These are phyloP conservation scores for Eudasyphora cyanicolor DNA, from an alignment of 2,888 invertebrate species.

Conservation along the genomic window DNA sequence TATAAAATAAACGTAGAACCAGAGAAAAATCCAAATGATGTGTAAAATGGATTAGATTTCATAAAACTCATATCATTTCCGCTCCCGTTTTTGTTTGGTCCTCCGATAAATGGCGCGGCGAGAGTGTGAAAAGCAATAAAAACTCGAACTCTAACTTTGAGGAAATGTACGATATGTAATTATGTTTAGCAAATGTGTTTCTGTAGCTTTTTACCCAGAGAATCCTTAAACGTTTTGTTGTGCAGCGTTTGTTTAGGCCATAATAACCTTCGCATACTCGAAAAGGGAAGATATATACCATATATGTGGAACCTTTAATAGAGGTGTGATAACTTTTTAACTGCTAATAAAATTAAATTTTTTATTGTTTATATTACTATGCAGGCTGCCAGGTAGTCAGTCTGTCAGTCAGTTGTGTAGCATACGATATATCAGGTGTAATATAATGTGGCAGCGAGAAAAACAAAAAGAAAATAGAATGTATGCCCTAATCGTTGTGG, in stretches of 20 bases:
- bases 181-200: neutral
- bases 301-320: neutral
- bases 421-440: neutral
- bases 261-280: neutral
- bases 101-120: slow-evolving; percentile 67
- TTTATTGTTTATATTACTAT: slow-evolving; percentile 1
- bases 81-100: slow-evolving; percentile 69
- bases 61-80: slow-evolving; percentile 31
- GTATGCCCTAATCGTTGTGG: neutral
- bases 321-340: slow-evolving; percentile 19
- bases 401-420: neutral
- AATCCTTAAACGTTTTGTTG: slow-evolving; percentile 7
- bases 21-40: slow-evolving; percentile 70
- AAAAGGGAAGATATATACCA: neutral
- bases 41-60: slow-evolving; percentile 70
- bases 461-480: neutral
- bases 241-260: neutral
- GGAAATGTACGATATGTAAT: slow-evolving; percentile 15
- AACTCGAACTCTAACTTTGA: slow-evolving; percentile 9
- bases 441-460: neutral
- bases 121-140: slow-evolving; percentile 34
- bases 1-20: neutral
- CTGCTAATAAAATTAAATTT: slow-evolving; percentile 28
- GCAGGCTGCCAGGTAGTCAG: neutral
- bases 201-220: neutral